These are phyloP conservation scores for Calliphora vicina DNA, from an alignment of 1,140 invertebrate species.

Conservation along the genomic window DNA sequence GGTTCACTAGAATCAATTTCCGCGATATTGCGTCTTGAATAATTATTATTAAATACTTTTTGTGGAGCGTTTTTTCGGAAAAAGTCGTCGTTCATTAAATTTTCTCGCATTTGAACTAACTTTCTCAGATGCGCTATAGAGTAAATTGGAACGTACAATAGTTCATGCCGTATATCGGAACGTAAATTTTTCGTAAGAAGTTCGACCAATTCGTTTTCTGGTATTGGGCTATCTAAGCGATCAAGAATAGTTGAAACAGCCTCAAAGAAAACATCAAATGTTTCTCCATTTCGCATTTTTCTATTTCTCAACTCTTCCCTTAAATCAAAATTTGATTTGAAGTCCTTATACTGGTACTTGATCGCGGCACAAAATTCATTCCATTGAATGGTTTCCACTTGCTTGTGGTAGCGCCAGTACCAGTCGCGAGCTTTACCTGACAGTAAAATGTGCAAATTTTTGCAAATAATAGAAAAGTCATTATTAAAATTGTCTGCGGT, in stretches of 20 bases:
- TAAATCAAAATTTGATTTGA: background rate
- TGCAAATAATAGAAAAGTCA: background rate
- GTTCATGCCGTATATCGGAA: background rate
- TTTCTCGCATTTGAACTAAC: conserved; percentile 9
- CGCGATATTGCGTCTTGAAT: too few relatives aligned
- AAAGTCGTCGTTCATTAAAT: background rate
- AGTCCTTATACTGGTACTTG: conserved; percentile 10
- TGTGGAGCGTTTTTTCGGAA: background rate
- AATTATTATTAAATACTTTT: too few relatives aligned
- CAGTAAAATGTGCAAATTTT: background rate
- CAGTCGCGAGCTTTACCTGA: background rate
- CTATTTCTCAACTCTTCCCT: too few relatives aligned
- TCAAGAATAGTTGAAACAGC: background rate
- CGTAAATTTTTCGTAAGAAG: background rate
- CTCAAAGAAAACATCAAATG: conserved; percentile 19
- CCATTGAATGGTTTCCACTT: conserved; percentile 16
- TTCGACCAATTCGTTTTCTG: conserved; percentile 17
- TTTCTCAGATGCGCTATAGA: background rate
- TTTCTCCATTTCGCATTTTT: background rate
- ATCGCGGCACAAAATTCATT: conserved; percentile 27
- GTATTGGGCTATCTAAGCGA: background rate
- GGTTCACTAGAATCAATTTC: too few relatives aligned
- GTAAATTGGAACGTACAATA: too few relatives aligned
- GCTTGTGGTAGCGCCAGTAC: conserved; percentile 15
- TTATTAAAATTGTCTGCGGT: too few relatives aligned